Evolutionary conservation across 2,113 vertebrate species (phyloP).

Genomic region (Lasiurus cinereus): DNA sequence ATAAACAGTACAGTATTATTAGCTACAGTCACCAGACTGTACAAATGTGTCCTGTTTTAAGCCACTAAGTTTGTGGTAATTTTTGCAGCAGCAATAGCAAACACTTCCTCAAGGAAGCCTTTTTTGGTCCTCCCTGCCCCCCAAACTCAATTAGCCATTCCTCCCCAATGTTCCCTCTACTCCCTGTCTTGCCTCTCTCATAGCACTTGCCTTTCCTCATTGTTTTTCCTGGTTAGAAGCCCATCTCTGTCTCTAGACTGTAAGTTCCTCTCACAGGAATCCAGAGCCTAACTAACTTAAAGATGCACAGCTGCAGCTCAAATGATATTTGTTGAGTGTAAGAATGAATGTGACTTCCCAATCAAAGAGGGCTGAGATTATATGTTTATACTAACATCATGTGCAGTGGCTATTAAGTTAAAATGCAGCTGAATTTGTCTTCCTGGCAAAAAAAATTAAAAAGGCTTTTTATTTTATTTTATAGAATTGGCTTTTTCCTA

Average conservation of each 20-base stretch:
- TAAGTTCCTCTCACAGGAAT: background rate
- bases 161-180: background rate
- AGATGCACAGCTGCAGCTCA: background rate
- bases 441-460: background rate
- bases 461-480: background rate
- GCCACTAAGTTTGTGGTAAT: background rate
- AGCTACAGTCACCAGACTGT: background rate
- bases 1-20: background rate
- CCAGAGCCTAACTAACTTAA: slow-evolving; percentile 28
- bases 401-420: background rate
- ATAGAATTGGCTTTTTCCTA: background rate
- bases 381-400: background rate
- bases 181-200: background rate
- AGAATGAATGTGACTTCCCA: slow-evolving; percentile 17
- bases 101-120: background rate
- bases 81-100: background rate
- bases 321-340: background rate
- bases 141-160: background rate
- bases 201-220: background rate
- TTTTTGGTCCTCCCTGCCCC: background rate
- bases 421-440: slow-evolving; percentile 39
- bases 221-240: background rate
- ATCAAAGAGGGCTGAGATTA: background rate
- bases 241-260: background rate
- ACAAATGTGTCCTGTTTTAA: background rate